phyloP scores from a whole-genome alignment of 2,888 invertebrate species.

The Noctua comes region DNA sequence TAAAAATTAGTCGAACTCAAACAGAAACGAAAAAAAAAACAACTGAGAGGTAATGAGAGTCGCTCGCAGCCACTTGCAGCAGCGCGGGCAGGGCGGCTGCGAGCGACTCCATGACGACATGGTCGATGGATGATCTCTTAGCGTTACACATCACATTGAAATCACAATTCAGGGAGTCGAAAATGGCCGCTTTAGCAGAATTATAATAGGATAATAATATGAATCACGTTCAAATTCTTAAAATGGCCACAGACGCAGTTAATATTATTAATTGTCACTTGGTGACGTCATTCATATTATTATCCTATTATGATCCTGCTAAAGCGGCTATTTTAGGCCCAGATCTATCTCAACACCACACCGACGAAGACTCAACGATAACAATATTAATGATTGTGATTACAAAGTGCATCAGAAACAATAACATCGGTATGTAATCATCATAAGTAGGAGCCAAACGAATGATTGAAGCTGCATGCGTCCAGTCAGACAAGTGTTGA shows the following conservation, averaged over 20 bases:
- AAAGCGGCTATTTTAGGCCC: too few species aligned
- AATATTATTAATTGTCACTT: too few species aligned
- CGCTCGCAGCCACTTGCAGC: constrained; percentile 70
- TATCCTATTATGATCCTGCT: too few species aligned
- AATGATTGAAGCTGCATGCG: constrained; percentile 13
- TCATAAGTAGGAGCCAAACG: constrained; percentile 25
- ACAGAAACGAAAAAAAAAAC: constrained; percentile 69
- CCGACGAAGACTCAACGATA: not conserved
- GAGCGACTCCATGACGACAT: constrained; percentile 72
- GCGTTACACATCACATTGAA: constrained; percentile 25
- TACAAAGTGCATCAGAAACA: constrained; percentile 33
- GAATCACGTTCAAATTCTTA: too few species aligned
- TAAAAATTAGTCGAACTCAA: constrained; percentile 71
- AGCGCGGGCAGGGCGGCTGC: constrained; percentile 59
- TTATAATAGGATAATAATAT: too few species aligned
- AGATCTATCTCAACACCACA: not conserved
- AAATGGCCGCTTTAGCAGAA: too few species aligned
- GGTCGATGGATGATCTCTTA: constrained; percentile 72
- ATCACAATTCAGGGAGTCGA: constrained; percentile 33
- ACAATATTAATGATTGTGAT: constrained; percentile 29
- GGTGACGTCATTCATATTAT: too few species aligned
- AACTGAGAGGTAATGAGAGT: constrained; percentile 67
- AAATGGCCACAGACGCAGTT: too few species aligned
- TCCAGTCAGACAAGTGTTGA: not conserved
- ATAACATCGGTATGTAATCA: constrained; percentile 2